phyloP scores from a whole-genome alignment of 1,140 invertebrate species.

The Drosophila jambulina region DNA sequence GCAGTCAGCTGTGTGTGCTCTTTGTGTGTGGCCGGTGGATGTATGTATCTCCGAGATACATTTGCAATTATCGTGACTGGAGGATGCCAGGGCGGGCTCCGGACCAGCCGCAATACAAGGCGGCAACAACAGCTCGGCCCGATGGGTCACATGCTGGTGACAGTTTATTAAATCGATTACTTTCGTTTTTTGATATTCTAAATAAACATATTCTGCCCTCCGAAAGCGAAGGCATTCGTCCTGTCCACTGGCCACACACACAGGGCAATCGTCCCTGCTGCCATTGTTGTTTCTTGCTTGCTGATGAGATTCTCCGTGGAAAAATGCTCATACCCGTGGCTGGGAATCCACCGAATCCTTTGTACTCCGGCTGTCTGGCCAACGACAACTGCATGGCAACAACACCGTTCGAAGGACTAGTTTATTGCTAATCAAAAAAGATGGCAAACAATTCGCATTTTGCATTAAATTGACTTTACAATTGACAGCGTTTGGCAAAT shows the following conservation, averaged over 20 bases:
- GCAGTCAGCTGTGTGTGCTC: conserved; percentile 56
- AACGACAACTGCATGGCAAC: conserved; percentile 39
- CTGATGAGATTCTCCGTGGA: conserved; percentile 54
- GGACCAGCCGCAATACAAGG: conserved; percentile 38
- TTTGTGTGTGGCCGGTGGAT: conserved; percentile 34
- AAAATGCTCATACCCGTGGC: conserved; percentile 68
- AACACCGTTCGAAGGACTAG: conserved; percentile 56
- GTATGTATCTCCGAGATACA: conserved; percentile 77
- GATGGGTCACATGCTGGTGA: conserved; percentile 79
- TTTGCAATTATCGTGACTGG: conserved; percentile 85
- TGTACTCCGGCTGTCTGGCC: conserved; percentile 23
- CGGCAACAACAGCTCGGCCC: conserved; percentile 12
- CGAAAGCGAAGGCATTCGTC: conserved; percentile 20
- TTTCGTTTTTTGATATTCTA: conserved; percentile 84
- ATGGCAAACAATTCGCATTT: conserved; percentile 60
- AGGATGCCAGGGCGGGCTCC: conserved; percentile 45
- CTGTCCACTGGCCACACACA: conserved; percentile 49
- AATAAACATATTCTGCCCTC: conserved; percentile 79
- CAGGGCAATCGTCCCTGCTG: conserved; percentile 29
- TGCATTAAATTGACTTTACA: conserved; percentile 78
- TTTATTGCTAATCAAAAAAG: conserved; percentile 78
- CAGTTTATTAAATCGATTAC: conserved; percentile 85
- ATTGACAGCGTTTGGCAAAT: conserved; percentile 61
- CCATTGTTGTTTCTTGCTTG: conserved; percentile 28
- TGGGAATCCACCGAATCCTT: conserved; percentile 36